Base-by-base conservation (phyloP, 2,113 vertebrate species). In the Rhodinocichla rosea region DNA sequence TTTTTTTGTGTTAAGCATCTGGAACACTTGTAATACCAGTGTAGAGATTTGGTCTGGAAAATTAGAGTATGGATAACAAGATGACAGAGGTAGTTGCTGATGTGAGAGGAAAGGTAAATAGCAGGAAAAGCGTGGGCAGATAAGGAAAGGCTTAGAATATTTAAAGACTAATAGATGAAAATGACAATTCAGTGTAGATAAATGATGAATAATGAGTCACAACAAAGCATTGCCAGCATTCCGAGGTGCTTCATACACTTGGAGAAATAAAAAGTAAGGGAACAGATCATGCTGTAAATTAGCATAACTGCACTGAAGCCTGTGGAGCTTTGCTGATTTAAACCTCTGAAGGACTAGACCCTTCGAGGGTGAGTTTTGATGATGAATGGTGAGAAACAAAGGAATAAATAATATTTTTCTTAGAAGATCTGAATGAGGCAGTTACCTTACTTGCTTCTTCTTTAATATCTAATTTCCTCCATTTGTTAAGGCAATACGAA, bases 21-120 rank as follows among this genome's bases (percentile, higher is more conserved):
- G 82, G 70, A 97, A 95, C 75, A 91, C 79, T 95, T 97, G 82
- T 96, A 90, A 91, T 91, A 97, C 94, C 70, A 93, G 71, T 69
- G 64, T 96, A 92, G 92, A 87, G 94, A 85, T 97, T 95, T 96
- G 84, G 81, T 82, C 59, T 97, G 89, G 78, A 92, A 97, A 91
- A 97, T 97, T 97, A 93, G 64, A 95, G 40, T 92, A 35, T 47
- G 95, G 85, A 94, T 92, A 94, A 95, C 81, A 81, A 75, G 92
- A 94, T 5, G 42, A 94, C 59, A 95, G 75, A 93, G 59, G 55
- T 55, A 52, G 62, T 87, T 81, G 62, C 53, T 78, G 64, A 95
- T 80, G 45, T 90, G 57, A 87, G 55, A 96, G 90, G 75, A 83
- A 96, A 96, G 76, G 79, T 94, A 97, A 97, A 94, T 79, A 95